A percentile compares a stretch with the other conserved stretches of the same genome.
These are phyloP conservation scores for Pagrus major DNA, from an alignment of 2,113 vertebrate species.

Conservation along the genomic window DNA sequence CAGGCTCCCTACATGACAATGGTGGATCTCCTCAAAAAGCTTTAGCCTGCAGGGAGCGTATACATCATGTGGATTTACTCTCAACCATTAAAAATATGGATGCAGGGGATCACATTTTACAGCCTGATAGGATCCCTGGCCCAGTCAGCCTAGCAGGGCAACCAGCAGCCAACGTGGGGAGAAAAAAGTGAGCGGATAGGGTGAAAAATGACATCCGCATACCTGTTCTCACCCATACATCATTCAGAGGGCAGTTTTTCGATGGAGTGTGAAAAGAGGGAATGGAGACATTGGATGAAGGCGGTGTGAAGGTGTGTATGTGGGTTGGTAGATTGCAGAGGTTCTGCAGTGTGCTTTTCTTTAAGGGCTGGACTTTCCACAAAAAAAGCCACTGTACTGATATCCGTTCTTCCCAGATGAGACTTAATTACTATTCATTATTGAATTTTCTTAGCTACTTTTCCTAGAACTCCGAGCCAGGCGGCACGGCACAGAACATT, in stretches of 20 bases:
- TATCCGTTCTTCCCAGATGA: constrained; percentile 13
- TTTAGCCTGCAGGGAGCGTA: constrained; percentile 25
- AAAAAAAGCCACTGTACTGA: constrained; percentile 9
- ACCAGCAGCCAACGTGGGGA: not conserved
- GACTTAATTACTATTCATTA: constrained; percentile 42
- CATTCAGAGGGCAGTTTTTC: constrained; percentile 69
- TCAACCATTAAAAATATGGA: constrained; percentile 77
- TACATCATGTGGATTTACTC: constrained; percentile 79
- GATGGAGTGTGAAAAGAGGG: constrained; percentile 59
- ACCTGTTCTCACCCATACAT: constrained; percentile 70
- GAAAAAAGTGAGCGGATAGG: constrained; percentile 51
- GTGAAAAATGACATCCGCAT: constrained; percentile 76
- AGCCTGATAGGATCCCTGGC: constrained; percentile 51
- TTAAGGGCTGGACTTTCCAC: not conserved
- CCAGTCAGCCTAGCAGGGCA: constrained; percentile 13
- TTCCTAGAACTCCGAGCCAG: constrained; percentile 21
- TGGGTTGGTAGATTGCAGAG: not conserved
- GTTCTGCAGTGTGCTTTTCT: constrained; percentile 5
- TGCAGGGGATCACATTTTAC: constrained; percentile 70
- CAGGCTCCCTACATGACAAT: not conserved
- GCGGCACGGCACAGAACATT: constrained; percentile 16
- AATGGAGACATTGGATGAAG: constrained; percentile 67
- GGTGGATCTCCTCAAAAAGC: constrained; percentile 22
- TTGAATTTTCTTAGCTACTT: constrained; percentile 34
- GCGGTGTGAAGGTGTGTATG: constrained; percentile 16